These are phyloP conservation scores for Hypocryptadius cinnamomeus DNA, from an alignment of 2,113 vertebrate genomes.

Conservation along the genomic window DNA sequence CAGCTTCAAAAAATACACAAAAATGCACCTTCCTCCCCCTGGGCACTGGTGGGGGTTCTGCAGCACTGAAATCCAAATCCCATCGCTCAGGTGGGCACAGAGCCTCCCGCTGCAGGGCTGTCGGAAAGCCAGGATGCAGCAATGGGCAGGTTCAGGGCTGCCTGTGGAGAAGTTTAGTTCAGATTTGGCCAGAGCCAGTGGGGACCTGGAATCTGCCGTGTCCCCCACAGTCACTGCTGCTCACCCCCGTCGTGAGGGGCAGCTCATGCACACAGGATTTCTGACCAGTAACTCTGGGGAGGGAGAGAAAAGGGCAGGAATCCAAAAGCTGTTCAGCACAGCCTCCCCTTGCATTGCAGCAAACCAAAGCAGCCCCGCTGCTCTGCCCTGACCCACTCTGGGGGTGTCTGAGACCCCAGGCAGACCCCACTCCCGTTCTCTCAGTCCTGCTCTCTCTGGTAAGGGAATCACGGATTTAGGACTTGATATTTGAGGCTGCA, in stretches of 20 bases:
- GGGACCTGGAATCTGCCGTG: fast-evolving
- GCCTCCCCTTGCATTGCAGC: background rate
- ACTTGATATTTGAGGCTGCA: background rate
- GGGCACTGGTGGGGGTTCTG: fast-evolving
- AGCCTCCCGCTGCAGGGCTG: background rate
- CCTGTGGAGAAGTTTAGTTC: background rate
- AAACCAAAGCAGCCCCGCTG: background rate
- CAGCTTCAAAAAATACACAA: background rate
- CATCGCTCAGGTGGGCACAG: background rate
- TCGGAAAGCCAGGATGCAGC: background rate
- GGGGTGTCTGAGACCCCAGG: too few relatives aligned
- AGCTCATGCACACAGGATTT: background rate
- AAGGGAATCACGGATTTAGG: fast-evolving
- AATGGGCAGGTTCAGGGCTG: too few relatives aligned
- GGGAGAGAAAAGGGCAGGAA: background rate
- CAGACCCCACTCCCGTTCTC: background rate
- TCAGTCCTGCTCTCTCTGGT: background rate
- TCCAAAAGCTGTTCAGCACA: background rate
- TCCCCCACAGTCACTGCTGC: background rate
- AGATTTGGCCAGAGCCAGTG: background rate
- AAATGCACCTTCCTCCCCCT: background rate
- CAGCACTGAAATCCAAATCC: fast-evolving
- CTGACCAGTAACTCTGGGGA: background rate
- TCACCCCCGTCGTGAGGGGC: fast-evolving
- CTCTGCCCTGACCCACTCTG: background rate